phyloP scores from a whole-genome alignment of 2,113 vertebrate genomes.

The Paracanthobrama guichenoti region DNA sequence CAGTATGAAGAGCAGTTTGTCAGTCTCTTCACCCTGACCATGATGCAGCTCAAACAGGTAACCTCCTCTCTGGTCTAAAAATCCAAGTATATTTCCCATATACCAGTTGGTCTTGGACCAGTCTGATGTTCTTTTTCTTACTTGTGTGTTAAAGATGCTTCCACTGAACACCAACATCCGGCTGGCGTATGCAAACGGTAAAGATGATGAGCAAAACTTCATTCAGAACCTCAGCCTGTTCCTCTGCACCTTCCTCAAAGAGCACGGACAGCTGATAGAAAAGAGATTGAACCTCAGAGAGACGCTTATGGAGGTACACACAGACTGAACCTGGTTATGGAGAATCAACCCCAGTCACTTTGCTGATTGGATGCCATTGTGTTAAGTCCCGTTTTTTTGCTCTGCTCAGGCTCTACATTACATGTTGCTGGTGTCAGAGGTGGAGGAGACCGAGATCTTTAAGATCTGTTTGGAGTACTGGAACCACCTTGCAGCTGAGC shows the following conservation, averaged over 20 bases:
- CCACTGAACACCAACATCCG: constrained; percentile 98
- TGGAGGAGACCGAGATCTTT: constrained; percentile 99
- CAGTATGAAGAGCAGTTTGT: constrained; percentile 99
- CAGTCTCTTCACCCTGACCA: constrained; percentile 95
- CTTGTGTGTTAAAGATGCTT: constrained; percentile 83
- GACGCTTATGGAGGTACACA: constrained; percentile 93
- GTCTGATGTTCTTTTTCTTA: background rate
- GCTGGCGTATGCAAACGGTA: constrained; percentile 94
- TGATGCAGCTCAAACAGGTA: constrained; percentile 99
- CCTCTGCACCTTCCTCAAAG: constrained; percentile 98
- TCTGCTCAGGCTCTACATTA: constrained; percentile 91
- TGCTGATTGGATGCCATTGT: background rate
- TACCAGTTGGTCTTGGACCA: background rate
- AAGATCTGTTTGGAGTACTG: constrained; percentile 99
- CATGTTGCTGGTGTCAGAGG: constrained; percentile 97
- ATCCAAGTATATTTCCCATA: background rate
- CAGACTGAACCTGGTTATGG: background rate
- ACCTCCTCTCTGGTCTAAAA: background rate
- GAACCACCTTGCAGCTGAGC: constrained; percentile 97
- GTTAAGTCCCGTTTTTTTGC: background rate
- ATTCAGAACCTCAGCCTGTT: constrained; percentile 99
- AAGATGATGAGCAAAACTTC: constrained; percentile 99
- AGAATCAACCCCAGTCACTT: background rate
- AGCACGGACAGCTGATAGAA: constrained; percentile 96
- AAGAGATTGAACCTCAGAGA: constrained; percentile 95